phyloP scores from a whole-genome alignment of 2,888 invertebrate species.

The Athetis lepigone region DNA sequence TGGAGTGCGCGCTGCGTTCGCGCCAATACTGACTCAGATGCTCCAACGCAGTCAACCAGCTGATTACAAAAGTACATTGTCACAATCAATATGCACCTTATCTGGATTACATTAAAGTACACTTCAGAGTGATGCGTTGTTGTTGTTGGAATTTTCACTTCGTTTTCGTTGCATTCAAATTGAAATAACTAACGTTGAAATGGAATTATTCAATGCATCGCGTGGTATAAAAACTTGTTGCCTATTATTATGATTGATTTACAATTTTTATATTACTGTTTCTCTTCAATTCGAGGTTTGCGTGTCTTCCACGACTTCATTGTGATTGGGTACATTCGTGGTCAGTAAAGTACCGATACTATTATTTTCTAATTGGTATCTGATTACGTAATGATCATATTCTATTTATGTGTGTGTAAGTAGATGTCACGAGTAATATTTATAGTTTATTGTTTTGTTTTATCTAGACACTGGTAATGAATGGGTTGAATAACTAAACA shows the following conservation, averaged over 20 bases:
- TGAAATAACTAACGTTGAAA: slow-evolving; percentile 47
- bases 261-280: slow-evolving; percentile 21
- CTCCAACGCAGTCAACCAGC: slow-evolving; percentile 69
- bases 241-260: slow-evolving; percentile 4
- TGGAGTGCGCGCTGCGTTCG: slow-evolving; percentile 76
- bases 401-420: background rate
- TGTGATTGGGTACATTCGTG: slow-evolving; percentile 23
- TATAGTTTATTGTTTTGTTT: too few relatives aligned
- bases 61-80: slow-evolving; percentile 69
- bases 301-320: slow-evolving; percentile 13
- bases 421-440: background rate
- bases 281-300: slow-evolving; percentile 18
- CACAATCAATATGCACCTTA: slow-evolving; percentile 64
- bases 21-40: slow-evolving; percentile 82
- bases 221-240: slow-evolving; percentile 16
- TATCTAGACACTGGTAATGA: too few relatives aligned
- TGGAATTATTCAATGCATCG: slow-evolving; percentile 50
- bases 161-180: slow-evolving; percentile 62
- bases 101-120: background rate
- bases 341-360: too few relatives aligned
- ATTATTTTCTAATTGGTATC: slow-evolving; percentile 20
- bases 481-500: too few relatives aligned
- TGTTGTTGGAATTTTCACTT: slow-evolving; percentile 54
- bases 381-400: background rate
- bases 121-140: slow-evolving; percentile 19